Evolutionary conservation across 2,888 invertebrate species (phyloP), one percentile per base, ranked within the genome.

Genomic region (Acanthosepion lycidas): DNA sequence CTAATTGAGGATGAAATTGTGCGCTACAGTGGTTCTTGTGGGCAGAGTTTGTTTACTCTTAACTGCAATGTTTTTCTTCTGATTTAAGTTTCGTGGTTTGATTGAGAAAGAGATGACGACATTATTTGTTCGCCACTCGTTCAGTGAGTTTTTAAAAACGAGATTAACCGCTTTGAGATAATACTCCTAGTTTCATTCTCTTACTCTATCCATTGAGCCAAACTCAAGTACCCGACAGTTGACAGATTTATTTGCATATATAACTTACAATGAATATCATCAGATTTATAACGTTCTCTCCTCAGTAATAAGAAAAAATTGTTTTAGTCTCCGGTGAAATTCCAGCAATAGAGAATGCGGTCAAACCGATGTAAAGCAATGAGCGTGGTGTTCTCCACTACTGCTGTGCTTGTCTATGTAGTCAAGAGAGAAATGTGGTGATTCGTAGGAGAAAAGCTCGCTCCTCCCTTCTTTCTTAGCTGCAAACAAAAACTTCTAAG

Each of bases 281-380:
- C 78, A 28, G 9, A 28, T 78, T 78, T 78, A 78, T 78, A 78
- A 78, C 78, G 78, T 78, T 78, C 78, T 42, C 42, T 42, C 78
- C 12, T 78, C n/a, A 78, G 78, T n/a, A 78, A 78, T 78, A 78
- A 78, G 78, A 78, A 78, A 78, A 78, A 78, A 28, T 78, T 78
- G 78, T 78, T 78, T 78, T 9, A 78, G n/a, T 78, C 78, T n/a
- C 78, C 78, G 78, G 78, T 78, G 78, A 78, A 78, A 78, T 78
- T 78, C 78, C 78, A 28, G 26, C 28, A 28, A 78, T 28, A 78
- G 78, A 78, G n/a, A 78, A 78, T 78, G 78, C 78, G 78, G 78
- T 78, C 78, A 78, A 78, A 78, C 8, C 26, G 26, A 78, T 12
- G 1, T 28, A 12, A 78, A 28, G 78, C 28, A 6, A n/a, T 26